Conservation (phyloP, 2,888 invertebrate genomes). For the Pachydiplax longipennis region DNA sequence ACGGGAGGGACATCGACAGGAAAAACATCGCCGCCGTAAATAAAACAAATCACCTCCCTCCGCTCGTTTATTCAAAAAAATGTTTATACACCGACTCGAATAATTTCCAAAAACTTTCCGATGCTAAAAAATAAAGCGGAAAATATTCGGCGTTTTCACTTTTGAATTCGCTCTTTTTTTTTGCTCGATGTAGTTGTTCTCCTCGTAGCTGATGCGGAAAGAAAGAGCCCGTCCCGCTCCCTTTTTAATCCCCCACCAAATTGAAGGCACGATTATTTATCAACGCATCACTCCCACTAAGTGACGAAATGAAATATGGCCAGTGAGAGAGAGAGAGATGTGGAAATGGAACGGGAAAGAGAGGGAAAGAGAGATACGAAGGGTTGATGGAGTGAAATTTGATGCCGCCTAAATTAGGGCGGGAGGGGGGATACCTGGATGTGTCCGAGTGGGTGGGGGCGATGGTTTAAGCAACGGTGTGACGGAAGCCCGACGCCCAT, state of each 20-base stretch:
- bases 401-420: conserved; percentile 43
- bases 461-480: conserved; percentile 39
- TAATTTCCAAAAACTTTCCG: background rate
- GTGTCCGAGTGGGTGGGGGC: background rate
- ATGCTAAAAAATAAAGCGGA: background rate
- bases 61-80: background rate
- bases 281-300: conserved; percentile 29
- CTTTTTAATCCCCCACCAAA: background rate
- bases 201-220: background rate
- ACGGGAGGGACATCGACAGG: background rate
- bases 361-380: background rate
- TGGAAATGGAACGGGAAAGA: background rate
- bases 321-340: background rate
- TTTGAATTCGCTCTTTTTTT: background rate
- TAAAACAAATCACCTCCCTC: conserved; percentile 28
- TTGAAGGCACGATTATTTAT: conserved; percentile 41
- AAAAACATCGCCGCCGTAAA: conserved; percentile 4
- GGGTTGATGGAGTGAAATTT: conserved; percentile 42
- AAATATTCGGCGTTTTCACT: background rate
- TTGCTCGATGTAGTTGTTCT: background rate
- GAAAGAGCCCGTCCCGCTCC: background rate
- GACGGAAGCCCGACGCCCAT: conserved; percentile 29
- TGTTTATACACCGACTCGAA: conserved; percentile 18
- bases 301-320: conserved; percentile 43
- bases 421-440: background rate